Base-by-base conservation (phyloP, 2,888 invertebrate species). In the Parochlus steinenii region DNA sequence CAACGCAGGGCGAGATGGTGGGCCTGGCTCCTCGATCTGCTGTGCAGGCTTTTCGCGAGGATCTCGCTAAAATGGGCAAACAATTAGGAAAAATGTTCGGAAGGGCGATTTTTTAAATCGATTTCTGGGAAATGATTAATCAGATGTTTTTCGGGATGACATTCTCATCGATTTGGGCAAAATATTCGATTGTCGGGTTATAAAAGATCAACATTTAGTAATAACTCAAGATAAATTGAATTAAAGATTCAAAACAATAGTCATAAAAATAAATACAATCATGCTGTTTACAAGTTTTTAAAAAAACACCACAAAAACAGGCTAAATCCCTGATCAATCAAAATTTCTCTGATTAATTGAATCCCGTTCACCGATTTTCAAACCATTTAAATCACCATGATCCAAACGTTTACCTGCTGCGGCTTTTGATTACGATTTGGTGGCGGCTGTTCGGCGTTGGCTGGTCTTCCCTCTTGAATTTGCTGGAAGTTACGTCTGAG, bases 401-500 rank as follows among this genome's bases (percentile, higher is more conserved):
- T 51, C 53, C 43, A 54, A 56, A 47, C 26, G 11, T 26, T 27
- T 11, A 23, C 30, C 18, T 18, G 37, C 51, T 49, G 56, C 41
- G 57, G 55, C 45, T 59, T 58, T 46, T 58, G 58, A 47, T 58
- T 58, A 14, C 71, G 64, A 55, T 69, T 71, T 29, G 70, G 69
- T 45, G 69, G 70, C 36, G 70, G 67, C 29, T 67, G 68, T 49
- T 72, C 72, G 33, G 69, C 67, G 31, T 52, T 56, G 51, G 62
- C 67, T 40, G 68, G 68, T 40, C 75, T 63, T 35, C 73, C 74
- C 50, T 73, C 89, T 61, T 97, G 97, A 47, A 97, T 89, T 61
- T 93, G 89, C 56, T 93, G 92, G 72, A 98, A 98, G 65, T 97
- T 97, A 40, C 95, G 73, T 28, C 95, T 74, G 41, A 98, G 67